Percentiles rank a stretch among this genome's conserved stretches.
phyloP scores from a whole-genome alignment of 2,888 invertebrate species.

The Phalera bucephala region DNA sequence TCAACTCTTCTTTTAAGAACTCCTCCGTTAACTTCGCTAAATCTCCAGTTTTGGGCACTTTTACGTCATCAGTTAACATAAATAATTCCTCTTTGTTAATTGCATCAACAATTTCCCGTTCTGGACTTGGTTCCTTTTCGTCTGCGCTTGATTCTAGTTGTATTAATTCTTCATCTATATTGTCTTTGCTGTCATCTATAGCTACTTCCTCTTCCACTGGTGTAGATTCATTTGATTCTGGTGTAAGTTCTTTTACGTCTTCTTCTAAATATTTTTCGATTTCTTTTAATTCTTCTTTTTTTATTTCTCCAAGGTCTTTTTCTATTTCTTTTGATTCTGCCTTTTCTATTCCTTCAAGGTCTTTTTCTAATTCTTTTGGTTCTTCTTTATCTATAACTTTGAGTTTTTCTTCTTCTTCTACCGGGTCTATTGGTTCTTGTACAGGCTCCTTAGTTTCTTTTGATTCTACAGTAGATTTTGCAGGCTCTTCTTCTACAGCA shows the following conservation, averaged over 20 bases:
- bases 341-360: background rate
- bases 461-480: no score
- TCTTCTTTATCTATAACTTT: background rate
- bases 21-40: conserved; percentile 47
- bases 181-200: conserved; percentile 9
- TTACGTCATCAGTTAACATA: conserved; percentile 38
- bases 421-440: conserved; percentile 3
- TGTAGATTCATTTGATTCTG: conserved; percentile 9
- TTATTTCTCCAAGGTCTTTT: background rate
- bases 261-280: background rate
- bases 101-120: conserved; percentile 22
- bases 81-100: conserved; percentile 31
- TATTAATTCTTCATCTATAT: conserved; percentile 11
- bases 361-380: background rate
- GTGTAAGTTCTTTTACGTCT: background rate
- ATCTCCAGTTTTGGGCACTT: conserved; percentile 43
- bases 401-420: background rate
- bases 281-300: background rate
- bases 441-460: conserved; percentile 1
- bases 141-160: background rate
- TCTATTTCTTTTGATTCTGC: background rate
- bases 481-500: no score
- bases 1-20: conserved; percentile 51
- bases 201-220: conserved; percentile 7
- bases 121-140: conserved; percentile 8